phyloP scores from a whole-genome alignment of 1,140 invertebrate genomes.

The Drosophila saltans region DNA sequence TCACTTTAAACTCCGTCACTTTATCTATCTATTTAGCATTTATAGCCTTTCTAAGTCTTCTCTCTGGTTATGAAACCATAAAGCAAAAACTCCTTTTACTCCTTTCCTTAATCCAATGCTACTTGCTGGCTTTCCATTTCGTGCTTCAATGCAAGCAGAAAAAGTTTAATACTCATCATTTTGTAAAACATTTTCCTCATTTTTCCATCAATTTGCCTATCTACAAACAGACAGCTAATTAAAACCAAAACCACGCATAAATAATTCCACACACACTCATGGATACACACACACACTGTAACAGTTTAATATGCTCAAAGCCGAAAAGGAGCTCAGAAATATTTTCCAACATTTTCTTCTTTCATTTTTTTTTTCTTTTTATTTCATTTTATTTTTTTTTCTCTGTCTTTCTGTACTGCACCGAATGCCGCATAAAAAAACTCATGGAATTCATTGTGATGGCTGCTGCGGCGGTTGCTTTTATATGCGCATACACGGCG shows the following conservation, averaged over 20 bases:
- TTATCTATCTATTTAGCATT: too few relatives aligned
- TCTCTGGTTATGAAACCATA: too few relatives aligned
- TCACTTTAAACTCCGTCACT: too few relatives aligned
- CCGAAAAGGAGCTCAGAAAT: conserved; percentile 4
- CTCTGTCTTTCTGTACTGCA: neutral
- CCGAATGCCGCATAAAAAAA: conserved; percentile 12
- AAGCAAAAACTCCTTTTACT: too few relatives aligned
- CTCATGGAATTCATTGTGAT: conserved; percentile 42
- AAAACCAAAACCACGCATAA: neutral
- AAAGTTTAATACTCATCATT: neutral
- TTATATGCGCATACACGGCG: conserved; percentile 26
- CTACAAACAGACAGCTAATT: neutral
- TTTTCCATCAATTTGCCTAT: neutral
- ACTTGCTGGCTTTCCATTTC: too few relatives aligned
- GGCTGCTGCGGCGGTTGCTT: conserved; percentile 40
- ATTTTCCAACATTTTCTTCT: neutral
- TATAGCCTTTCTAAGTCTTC: too few relatives aligned
- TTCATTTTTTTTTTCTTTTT: neutral
- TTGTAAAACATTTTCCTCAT: neutral
- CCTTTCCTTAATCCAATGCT: too few relatives aligned
- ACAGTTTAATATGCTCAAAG: conserved; percentile 6
- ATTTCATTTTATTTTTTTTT: neutral
- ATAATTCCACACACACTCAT: neutral
- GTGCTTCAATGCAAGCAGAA: neutral
- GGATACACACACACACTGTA: neutral